Base-by-base conservation (phyloP, 2,888 invertebrate species). In the Lithophane leautieri region DNA sequence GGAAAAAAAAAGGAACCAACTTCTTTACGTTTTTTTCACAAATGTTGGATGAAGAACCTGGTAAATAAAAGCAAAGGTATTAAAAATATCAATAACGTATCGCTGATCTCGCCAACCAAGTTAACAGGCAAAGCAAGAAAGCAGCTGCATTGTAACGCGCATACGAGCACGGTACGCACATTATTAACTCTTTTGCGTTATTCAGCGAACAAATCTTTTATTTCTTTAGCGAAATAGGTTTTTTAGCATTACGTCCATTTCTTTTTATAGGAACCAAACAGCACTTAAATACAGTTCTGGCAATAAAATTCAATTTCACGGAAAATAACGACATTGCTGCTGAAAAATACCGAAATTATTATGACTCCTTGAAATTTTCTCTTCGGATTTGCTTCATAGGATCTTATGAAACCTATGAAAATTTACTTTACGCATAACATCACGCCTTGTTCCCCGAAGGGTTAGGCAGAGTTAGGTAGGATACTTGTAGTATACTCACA, bases 71-170 rank as follows among this genome's bases (percentile, higher is more conserved):
- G 14, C 11, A 34, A 34, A 34, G 34, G n/a, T n/a, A n/a, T n/a
- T 40, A 47, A 8, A 28, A 54, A 28, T 42, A 58, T 9, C 11
- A 34, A 62, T 28, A 44, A 54, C 0, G 2, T 11, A 40, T 22
- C 47, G 25, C 19, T 22, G 34, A 42, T 56, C n/a, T 50, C 22
- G 12, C n/a, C 14, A 42, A n/a, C n/a, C 19, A 22, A 69, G n/a
- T 58, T 34, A 25, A 42, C 22, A 76, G 22, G 52, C 60, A 12
- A 62, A 83, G 86, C 85, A 82, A 50, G 63, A 83, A 85, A 87
- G 87, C 86, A 28, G 87, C 83, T 87, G 62, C 68, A 76, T 79
- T 75, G 75, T 71, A 74, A 12, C 34, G 22, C 60, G 44, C 62
- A 77, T 63, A 67, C 65, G 42, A 63, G 73, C 70, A 75, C 42